These are phyloP conservation scores for Orchesellides sinensis DNA, from an alignment of 2,888 invertebrate genomes.

Conservation along the genomic window DNA sequence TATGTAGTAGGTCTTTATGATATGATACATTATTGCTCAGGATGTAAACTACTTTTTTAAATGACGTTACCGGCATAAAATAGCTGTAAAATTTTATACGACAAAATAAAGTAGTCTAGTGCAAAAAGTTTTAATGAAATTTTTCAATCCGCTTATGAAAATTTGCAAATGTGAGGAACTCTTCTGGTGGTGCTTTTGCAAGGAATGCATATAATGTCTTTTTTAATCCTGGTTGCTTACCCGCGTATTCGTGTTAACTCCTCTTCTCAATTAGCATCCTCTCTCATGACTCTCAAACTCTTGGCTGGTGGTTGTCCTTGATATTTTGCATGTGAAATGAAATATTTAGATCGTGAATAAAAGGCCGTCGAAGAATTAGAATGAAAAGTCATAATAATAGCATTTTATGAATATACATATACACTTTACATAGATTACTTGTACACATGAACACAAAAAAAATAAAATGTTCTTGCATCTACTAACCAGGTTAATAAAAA, in stretches of 20 bases:
- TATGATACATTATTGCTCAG: too few species aligned
- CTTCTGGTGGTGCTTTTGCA: not conserved
- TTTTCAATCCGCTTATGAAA: not conserved
- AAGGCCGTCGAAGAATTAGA: conserved; percentile 60
- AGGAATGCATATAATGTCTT: too few species aligned
- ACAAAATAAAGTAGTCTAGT: not conserved
- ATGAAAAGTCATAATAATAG: conserved; percentile 45
- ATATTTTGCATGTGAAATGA: conserved; percentile 59
- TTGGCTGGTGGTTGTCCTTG: conserved; percentile 51
- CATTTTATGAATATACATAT: not conserved
- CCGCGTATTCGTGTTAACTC: not conserved
- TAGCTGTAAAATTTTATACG: too few species aligned
- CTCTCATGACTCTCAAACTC: not conserved
- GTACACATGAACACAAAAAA: not conserved
- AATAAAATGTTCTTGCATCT: not conserved
- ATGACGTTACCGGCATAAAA: too few species aligned
- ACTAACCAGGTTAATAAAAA: not conserved
- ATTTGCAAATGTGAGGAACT: not conserved
- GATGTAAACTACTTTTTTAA: too few species aligned
- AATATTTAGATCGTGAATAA: conserved; percentile 67
- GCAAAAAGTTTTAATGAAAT: too few species aligned
- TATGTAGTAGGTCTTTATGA: not conserved
- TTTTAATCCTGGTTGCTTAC: not conserved
- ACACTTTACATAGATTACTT: not conserved
- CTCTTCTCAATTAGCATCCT: not conserved